Conservation (phyloP, 1,140 invertebrate genomes). For the Gonioctena quinquepunctata region DNA sequence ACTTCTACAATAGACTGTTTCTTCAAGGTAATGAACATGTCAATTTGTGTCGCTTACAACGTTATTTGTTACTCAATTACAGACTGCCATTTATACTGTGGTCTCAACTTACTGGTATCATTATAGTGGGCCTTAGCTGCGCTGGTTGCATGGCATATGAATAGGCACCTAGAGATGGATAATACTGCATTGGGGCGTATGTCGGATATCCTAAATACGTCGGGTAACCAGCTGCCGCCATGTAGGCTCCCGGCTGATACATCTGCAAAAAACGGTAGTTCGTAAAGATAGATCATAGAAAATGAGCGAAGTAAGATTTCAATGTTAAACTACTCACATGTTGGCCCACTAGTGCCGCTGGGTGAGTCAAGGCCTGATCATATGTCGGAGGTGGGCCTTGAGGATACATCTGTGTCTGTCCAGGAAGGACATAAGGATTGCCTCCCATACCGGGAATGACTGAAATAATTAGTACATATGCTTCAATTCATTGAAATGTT, state of each 20-base stretch:
- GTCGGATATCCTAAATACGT: slow-evolving; percentile 75
- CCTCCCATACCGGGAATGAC: slow-evolving; percentile 51
- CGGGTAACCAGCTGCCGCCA: slow-evolving; percentile 73
- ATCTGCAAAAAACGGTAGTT: slow-evolving; percentile 63
- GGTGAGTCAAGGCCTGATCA: slow-evolving; percentile 55
- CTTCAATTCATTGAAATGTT: no score
- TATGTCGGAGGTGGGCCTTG: slow-evolving; percentile 55
- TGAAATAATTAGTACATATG: no score
- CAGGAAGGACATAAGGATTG: slow-evolving; percentile 52
- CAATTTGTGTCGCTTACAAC: no score
- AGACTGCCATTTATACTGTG: no score
- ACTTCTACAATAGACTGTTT: no score
- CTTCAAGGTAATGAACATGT: no score
- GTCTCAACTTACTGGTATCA: slow-evolving; percentile 69
- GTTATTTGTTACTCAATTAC: no score
- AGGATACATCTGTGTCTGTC: slow-evolving; percentile 54
- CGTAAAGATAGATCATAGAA: no score
- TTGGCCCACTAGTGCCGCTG: slow-evolving; percentile 53
- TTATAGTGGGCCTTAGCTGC: slow-evolving; percentile 73
- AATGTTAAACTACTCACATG: slow-evolving; percentile 47
- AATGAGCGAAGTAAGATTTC: no score
- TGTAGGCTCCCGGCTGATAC: slow-evolving; percentile 70
- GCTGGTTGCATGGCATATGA: slow-evolving; percentile 72
- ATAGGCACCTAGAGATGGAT: slow-evolving; percentile 68
- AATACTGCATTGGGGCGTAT: slow-evolving; percentile 74